phyloP scores from a whole-genome alignment of 2,113 vertebrate genomes.

The Megatriorchis doriae region DNA sequence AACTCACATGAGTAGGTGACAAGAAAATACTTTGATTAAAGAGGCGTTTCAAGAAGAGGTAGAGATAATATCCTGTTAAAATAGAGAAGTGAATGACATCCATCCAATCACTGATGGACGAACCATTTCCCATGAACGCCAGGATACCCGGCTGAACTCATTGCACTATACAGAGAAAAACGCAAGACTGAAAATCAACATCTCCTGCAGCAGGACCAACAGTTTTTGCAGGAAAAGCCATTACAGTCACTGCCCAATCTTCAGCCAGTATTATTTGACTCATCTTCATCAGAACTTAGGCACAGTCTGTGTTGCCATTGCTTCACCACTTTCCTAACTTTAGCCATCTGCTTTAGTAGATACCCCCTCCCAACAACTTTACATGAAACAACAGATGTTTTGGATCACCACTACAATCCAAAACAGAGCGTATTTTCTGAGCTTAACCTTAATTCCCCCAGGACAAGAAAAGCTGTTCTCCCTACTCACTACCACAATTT shows the following conservation, averaged over 20 bases:
- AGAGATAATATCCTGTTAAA: background rate
- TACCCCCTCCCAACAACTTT: background rate
- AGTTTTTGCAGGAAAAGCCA: background rate
- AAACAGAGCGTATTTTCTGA: background rate
- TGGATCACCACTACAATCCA: background rate
- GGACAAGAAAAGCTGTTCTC: background rate
- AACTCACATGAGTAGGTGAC: background rate
- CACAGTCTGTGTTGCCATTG: background rate
- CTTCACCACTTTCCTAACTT: background rate
- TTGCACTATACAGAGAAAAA: background rate
- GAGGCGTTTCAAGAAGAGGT: background rate
- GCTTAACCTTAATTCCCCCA: background rate
- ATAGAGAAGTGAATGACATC: background rate
- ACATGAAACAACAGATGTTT: background rate
- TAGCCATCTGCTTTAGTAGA: background rate
- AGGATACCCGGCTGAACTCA: background rate
- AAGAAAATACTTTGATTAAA: slow-evolving; percentile 6
- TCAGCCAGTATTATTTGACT: background rate
- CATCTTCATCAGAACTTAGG: background rate
- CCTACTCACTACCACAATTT: background rate
- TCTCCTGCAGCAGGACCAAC: background rate
- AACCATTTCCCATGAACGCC: fast-evolving
- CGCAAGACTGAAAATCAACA: background rate
- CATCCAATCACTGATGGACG: background rate
- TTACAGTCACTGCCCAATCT: background rate